Conservation (phyloP, 2,888 invertebrate species). For the Octonoba sinensis region DNA sequence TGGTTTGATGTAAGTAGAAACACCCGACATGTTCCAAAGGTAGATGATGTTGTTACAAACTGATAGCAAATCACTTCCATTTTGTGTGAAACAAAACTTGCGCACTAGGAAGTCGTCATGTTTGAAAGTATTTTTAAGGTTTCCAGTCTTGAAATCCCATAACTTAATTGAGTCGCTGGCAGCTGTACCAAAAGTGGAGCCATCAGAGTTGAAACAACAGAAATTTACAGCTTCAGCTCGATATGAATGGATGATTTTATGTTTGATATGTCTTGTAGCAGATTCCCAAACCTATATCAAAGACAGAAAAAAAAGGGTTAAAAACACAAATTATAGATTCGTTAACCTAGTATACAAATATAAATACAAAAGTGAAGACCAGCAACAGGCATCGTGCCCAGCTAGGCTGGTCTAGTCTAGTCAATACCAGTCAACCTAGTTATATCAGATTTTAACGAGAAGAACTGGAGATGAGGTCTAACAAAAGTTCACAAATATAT, state of each 20-base stretch:
- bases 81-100: constrained; percentile 30
- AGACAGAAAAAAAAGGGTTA: no score
- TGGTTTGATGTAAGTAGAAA: not conserved
- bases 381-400: no score
- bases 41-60: constrained; percentile 36
- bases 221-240: not conserved
- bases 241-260: not conserved
- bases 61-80: constrained; percentile 37
- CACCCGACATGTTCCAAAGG: no score
- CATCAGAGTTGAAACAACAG: constrained; percentile 39
- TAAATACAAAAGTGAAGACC: no score
- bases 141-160: constrained; percentile 29
- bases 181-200: constrained; percentile 16
- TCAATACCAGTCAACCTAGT: no score
- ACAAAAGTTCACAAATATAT: no score
- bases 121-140: not conserved
- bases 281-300: constrained; percentile 40
- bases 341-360: no score
- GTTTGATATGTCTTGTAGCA: not conserved
- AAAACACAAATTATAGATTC: no score
- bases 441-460: no score
- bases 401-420: no score
- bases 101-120: constrained; percentile 1
- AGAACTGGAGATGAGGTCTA: no score
- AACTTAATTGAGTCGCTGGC: constrained; percentile 16